Evolutionary conservation across 2,797 vertebrate genomes (phyloP).

Genomic region (Miichthys miiuy): DNA sequence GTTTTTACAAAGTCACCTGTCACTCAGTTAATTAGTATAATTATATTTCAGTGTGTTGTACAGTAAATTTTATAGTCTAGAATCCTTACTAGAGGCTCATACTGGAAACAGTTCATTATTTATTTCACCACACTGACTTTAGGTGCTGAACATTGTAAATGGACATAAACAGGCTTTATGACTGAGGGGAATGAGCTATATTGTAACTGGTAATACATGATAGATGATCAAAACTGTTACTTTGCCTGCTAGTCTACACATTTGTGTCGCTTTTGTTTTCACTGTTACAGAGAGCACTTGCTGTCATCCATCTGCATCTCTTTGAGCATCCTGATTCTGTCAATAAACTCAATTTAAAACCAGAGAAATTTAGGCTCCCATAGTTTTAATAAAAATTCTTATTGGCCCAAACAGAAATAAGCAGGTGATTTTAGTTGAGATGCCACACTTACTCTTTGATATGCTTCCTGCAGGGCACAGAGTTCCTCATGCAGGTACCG

Average conservation of each 20-base stretch:
- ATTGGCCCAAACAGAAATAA: not conserved
- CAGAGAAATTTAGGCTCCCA: not conserved
- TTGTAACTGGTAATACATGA: not conserved
- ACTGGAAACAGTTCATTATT: not conserved
- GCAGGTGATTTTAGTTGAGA: not conserved
- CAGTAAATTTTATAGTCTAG: not conserved
- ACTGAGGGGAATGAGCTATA: not conserved
- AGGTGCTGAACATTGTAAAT: not conserved
- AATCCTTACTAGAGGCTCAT: not conserved
- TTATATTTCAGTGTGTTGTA: not conserved
- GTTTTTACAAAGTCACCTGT: not conserved
- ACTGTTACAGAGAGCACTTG: not conserved
- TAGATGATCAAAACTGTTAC: not conserved
- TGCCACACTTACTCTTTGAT: conserved; percentile 91
- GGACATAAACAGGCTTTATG: not conserved
- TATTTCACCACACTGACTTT: not conserved
- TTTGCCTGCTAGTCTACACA: not conserved
- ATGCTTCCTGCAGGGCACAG: conserved; percentile 95
- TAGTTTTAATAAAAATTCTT: not conserved
- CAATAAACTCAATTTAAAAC: not conserved
- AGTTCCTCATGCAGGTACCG: conserved; percentile 96
- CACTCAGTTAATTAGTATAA: not conserved
- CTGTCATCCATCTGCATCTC: not conserved
- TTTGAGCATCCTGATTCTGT: not conserved
- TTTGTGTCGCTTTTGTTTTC: not conserved